Evolutionary conservation across 2,113 vertebrate species (phyloP), one percentile per base, ranked within the genome.

Genomic region (Dissostichus mawsoni): DNA sequence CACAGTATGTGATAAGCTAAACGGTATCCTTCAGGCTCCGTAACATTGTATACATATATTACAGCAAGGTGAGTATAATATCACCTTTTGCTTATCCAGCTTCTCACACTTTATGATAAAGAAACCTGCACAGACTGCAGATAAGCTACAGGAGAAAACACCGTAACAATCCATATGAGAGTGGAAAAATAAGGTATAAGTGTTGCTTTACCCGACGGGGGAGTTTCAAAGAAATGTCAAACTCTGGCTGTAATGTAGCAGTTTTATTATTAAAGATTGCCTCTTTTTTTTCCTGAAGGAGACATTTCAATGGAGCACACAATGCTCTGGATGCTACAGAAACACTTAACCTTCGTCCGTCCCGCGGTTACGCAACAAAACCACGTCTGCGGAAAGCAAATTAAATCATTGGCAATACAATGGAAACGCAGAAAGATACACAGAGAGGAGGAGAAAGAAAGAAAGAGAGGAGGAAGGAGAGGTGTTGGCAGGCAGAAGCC

Each of bases 301-400:
- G n/a, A 76, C 2, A 59, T 79, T 78, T 84, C 68, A 71, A n/a
- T 74, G 41, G 20, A 83, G 18, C 25, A 36, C 29, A 17, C 67
- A 51, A 5, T 71, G 36, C 52, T 81, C 53, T 48, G 64, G 83
- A 64, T 23, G 68, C 33, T 41, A 18, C 56, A 29, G 13, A 12
- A 20, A 41, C 29, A 63, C 47, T 58, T 64, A 66, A 72, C 70
- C 53, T 70, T 78, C 62, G 74, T 12, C 5, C 10, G 11, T 53
- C 61, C 53, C 10, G 25, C 69, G 69, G 71, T 59, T 44, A 76
- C 68, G 53, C 45, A 18, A 69, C 33, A 81, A 72, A 50, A 65
- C 3, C n/a, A 71, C 33, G 53, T 81, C 68, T 70, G 64, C n/a
- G 71, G 61, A 77, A 65, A 68, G 67, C 78, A 52, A 82, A 82